These are phyloP conservation scores for Hyperopisus bebe DNA, from an alignment of 2,113 vertebrate genomes.

Conservation along the genomic window DNA sequence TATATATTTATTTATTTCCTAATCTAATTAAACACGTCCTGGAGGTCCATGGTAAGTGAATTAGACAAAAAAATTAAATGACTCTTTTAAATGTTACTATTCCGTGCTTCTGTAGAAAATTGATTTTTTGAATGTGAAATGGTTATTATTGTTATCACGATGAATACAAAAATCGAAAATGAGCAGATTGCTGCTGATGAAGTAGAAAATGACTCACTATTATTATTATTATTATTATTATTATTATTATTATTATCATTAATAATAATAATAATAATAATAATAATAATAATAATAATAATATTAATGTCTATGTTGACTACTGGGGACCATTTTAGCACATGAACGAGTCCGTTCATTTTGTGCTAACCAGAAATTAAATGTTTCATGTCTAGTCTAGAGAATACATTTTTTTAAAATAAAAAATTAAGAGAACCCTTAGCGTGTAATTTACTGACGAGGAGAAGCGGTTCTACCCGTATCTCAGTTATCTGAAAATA, in stretches of 20 bases:
- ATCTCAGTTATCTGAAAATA: not conserved
- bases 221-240: not conserved
- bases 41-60: slow-evolving; percentile 22
- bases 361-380: not conserved
- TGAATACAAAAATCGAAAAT: slow-evolving; percentile 9
- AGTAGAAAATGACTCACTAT: not conserved
- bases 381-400: not conserved
- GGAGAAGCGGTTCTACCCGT: not conserved
- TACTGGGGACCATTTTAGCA: not conserved
- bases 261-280: not conserved
- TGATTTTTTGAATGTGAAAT: not conserved
- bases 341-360: not conserved
- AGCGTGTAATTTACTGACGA: not conserved
- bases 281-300: not conserved
- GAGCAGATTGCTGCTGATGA: not conserved
- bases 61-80: slow-evolving; percentile 26
- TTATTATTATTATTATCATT: not conserved
- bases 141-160: slow-evolving; percentile 26
- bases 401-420: not conserved
- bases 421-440: not conserved
- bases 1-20: slow-evolving; percentile 26
- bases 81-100: slow-evolving; percentile 20
- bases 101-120: slow-evolving; percentile 17
- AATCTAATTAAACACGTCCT: slow-evolving; percentile 30
- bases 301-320: not conserved